Conservation (phyloP, 53 echinoderm and acorn worm genomes). For the Temnopleurus reevesii region DNA sequence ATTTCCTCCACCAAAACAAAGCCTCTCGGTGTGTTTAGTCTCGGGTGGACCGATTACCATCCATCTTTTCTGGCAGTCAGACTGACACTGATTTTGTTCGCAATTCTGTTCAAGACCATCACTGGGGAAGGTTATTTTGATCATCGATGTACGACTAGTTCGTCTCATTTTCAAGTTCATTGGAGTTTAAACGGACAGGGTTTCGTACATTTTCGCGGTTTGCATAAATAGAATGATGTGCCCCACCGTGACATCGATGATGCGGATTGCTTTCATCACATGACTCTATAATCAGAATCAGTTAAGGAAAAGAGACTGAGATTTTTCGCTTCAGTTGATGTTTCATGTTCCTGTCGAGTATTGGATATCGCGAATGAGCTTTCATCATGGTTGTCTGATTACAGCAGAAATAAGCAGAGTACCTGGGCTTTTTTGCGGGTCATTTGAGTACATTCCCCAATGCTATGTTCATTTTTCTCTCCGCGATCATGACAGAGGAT, state of each 20-base stretch:
- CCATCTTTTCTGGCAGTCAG: background rate
- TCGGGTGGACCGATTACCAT: background rate
- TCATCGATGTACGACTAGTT: background rate
- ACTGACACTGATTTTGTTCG: background rate
- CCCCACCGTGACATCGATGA: background rate
- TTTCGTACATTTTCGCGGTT: background rate
- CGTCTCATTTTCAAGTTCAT: constrained; percentile 16
- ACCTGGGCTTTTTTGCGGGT: background rate
- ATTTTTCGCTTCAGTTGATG: background rate
- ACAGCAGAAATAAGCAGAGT: background rate
- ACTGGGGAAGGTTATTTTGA: background rate
- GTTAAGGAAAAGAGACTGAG: background rate
- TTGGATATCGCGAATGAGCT: background rate
- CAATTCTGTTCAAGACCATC: background rate
- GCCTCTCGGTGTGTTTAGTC: constrained; percentile 8
- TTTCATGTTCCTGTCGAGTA: background rate
- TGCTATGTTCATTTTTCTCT: background rate
- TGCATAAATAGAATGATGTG: background rate
- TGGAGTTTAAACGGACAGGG: background rate
- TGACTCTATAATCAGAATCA: background rate
- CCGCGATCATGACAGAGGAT: background rate
- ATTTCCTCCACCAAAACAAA: constrained; percentile 28
- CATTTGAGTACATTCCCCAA: background rate
- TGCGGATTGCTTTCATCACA: constrained; percentile 18
- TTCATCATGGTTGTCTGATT: background rate